phyloP scores from a whole-genome alignment of 2,113 vertebrate genomes.

The Cynopterus brachyotis region DNA sequence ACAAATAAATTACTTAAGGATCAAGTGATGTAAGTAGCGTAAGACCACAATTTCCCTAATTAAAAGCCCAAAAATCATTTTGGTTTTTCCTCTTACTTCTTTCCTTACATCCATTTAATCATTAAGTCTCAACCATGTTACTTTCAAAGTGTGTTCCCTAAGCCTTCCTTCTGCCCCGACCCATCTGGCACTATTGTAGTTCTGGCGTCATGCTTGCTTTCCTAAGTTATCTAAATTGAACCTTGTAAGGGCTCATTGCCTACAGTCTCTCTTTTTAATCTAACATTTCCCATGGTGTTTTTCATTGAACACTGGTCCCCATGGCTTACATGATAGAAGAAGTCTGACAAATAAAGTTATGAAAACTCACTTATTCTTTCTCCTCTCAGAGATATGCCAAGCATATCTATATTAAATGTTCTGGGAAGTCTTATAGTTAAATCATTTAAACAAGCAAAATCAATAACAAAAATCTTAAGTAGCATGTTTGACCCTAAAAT shows the following conservation, averaged over 20 bases:
- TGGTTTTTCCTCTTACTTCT: not conserved
- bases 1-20: not conserved
- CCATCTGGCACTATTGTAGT: not conserved
- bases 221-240: not conserved
- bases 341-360: not conserved
- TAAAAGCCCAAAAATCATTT: not conserved
- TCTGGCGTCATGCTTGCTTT: not conserved
- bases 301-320: not conserved
- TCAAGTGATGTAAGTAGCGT: not conserved
- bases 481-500: not conserved
- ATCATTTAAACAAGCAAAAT: conserved; percentile 4
- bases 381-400: not conserved
- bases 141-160: not conserved
- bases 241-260: not conserved
- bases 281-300: not conserved
- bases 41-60: not conserved
- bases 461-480: not conserved
- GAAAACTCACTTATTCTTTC: not conserved
- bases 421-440: not conserved
- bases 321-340: not conserved
- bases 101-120: not conserved
- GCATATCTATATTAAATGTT: not conserved
- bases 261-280: not conserved
- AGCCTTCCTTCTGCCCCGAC: not conserved
- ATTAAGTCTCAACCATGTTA: not conserved